Conservation (phyloP, 2,888 invertebrate genomes). For the Unio pictorum region DNA sequence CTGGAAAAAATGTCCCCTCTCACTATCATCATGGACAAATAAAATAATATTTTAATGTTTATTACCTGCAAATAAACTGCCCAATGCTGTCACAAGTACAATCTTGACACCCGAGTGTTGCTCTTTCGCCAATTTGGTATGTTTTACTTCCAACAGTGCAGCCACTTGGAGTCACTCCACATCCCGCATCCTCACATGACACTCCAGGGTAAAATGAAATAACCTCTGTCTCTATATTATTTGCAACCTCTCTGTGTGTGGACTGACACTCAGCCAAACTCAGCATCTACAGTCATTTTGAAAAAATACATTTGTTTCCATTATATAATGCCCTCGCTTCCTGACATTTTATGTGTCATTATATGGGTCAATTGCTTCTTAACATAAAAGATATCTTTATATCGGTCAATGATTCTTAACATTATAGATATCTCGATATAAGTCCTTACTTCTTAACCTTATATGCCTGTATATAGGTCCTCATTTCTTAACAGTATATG, state of each 20-base stretch:
- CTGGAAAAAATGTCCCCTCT: neutral
- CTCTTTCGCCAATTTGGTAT: conserved; percentile 45
- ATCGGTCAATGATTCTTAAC: too few species aligned
- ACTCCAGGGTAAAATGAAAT: conserved; percentile 53
- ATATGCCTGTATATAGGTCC: too few species aligned
- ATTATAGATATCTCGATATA: too few species aligned
- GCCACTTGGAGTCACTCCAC: conserved; percentile 31
- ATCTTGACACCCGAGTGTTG: conserved; percentile 55
- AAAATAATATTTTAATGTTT: neutral
- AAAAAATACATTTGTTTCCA: neutral
- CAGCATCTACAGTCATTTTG: conserved; percentile 9
- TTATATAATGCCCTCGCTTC: too few species aligned
- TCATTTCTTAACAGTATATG: too few species aligned
- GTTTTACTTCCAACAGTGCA: conserved; percentile 49
- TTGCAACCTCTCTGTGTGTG: conserved; percentile 37
- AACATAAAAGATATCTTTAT: too few species aligned
- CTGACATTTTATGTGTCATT: too few species aligned
- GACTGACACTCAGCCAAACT: conserved; percentile 41
- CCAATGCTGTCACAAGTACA: conserved; percentile 56
- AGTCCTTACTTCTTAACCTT: too few species aligned
- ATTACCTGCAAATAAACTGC: conserved; percentile 57
- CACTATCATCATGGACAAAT: too few species aligned
- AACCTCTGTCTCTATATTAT: conserved; percentile 42
- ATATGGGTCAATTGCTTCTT: too few species aligned
- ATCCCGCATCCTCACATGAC: conserved; percentile 54